Evolutionary conservation across 2,797 vertebrate species (phyloP).

Genomic region (Intellagama lesueurii): DNA sequence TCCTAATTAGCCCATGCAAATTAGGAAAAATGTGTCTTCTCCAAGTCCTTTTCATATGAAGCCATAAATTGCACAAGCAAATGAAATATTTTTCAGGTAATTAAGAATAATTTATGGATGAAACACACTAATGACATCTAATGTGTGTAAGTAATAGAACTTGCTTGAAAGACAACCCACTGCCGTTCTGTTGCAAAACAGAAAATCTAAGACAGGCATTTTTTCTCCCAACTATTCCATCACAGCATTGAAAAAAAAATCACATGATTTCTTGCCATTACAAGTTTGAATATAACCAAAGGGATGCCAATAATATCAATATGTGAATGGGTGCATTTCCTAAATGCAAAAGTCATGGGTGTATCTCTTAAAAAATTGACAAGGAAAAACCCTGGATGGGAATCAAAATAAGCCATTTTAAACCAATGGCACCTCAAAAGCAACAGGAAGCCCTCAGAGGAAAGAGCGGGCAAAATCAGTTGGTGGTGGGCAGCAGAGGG

Average conservation of each 20-base stretch:
- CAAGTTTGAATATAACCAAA: neutral
- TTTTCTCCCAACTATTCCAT: fast-evolving
- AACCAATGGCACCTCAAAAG: too few species aligned
- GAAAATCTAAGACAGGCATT: neutral
- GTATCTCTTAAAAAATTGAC: too few species aligned
- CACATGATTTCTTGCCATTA: conserved; percentile 1
- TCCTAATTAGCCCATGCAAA: conserved; percentile 67
- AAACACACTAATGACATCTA: conserved; percentile 67
- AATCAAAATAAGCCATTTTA: too few species aligned
- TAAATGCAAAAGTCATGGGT: too few species aligned
- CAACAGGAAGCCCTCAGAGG: too few species aligned
- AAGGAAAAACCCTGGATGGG: too few species aligned
- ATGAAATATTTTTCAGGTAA: conserved; percentile 59
- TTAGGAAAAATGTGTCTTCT: conserved; percentile 58
- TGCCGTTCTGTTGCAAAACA: conserved; percentile 36
- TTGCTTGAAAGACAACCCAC: conserved; percentile 53
- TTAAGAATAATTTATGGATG: conserved; percentile 65
- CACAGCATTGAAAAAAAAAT: neutral
- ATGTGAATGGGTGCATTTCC: too few species aligned
- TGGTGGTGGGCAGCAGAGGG: too few species aligned
- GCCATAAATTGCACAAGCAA: conserved; percentile 60
- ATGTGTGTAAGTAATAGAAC: conserved; percentile 58
- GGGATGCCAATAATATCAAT: neutral
- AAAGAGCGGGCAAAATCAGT: too few species aligned
- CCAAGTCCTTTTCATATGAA: conserved; percentile 60